Conservation (phyloP, 2,888 invertebrate species). For the Calliphora vomitoria region DNA sequence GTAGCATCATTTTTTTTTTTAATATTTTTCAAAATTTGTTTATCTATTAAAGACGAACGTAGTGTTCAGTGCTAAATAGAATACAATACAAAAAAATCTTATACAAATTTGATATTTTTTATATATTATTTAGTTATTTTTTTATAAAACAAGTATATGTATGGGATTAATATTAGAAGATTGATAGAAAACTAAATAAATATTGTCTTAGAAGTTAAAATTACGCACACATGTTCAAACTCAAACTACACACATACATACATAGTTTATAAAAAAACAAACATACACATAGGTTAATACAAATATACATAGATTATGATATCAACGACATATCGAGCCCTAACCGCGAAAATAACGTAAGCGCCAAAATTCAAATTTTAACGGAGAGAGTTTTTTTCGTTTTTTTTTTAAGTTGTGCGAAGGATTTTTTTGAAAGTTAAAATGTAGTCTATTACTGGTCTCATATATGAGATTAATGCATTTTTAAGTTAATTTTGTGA, state of each 20-base stretch:
- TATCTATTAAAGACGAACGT: background rate
- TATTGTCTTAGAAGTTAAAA: conserved; percentile 35
- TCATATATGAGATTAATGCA: too few relatives aligned
- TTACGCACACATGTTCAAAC: background rate
- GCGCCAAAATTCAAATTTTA: too few relatives aligned
- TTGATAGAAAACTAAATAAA: conserved; percentile 55
- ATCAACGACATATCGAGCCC: too few relatives aligned
- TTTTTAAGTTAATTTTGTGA: too few relatives aligned
- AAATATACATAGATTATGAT: background rate
- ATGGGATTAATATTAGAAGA: conserved; percentile 24
- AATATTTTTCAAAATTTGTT: too few relatives aligned
- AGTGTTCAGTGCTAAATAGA: background rate
- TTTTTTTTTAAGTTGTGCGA: too few relatives aligned
- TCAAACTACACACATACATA: background rate
- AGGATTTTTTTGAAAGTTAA: too few relatives aligned
- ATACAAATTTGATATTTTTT: background rate
- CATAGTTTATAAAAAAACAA: background rate
- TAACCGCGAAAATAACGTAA: too few relatives aligned
- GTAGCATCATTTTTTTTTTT: too few relatives aligned
- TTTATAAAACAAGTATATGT: background rate
- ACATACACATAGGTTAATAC: background rate
- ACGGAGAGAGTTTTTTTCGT: too few relatives aligned
- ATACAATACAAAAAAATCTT: background rate
- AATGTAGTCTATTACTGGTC: too few relatives aligned
- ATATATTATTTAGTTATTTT: background rate